Percentiles rank a stretch among this genome's conserved stretches.
Evolutionary conservation across 2,888 invertebrate species (phyloP).

Genomic region (Spialia ferax): DNA sequence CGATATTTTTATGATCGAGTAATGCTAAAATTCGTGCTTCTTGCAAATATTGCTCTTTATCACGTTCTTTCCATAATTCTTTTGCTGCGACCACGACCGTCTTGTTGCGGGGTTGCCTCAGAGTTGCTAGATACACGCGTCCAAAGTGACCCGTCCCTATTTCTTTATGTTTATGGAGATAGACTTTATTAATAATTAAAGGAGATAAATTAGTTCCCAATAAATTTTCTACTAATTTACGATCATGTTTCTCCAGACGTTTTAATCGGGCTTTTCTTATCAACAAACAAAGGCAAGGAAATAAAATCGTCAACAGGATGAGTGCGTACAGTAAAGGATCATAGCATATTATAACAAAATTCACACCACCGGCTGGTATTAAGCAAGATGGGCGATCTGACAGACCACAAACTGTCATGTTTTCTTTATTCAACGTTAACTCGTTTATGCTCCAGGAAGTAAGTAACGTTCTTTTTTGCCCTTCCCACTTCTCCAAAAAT

Average conservation of each 20-base stretch:
- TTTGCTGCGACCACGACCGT: slow-evolving; percentile 92
- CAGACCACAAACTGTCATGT: background rate
- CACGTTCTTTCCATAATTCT: slow-evolving; percentile 92
- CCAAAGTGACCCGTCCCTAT: slow-evolving; percentile 69
- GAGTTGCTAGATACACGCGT: slow-evolving; percentile 60
- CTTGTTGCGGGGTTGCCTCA: slow-evolving; percentile 52
- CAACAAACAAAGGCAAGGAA: slow-evolving; percentile 87
- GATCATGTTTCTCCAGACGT: slow-evolving; percentile 47
- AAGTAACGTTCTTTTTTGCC: background rate
- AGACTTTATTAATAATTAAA: slow-evolving; percentile 53
- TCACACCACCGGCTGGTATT: slow-evolving; percentile 56
- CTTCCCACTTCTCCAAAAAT: slow-evolving; percentile 49
- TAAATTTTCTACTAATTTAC: slow-evolving; percentile 45
- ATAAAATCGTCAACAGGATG: slow-evolving; percentile 24
- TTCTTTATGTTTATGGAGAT: slow-evolving; percentile 55
- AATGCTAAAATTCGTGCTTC: slow-evolving; percentile 96
- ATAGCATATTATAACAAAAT: slow-evolving; percentile 88
- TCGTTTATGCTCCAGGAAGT: background rate
- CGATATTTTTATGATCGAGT: slow-evolving; percentile 94
- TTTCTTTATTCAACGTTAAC: background rate
- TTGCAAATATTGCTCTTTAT: slow-evolving; percentile 90
- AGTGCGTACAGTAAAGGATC: slow-evolving; percentile 56
- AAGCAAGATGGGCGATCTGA: slow-evolving; percentile 38
- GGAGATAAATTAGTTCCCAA: slow-evolving; percentile 48
- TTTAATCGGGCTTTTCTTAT: slow-evolving; percentile 84